Evolutionary conservation across 1,140 invertebrate species (phyloP), one percentile per base, ranked within the genome.

Genomic region (Phymastichus coffea): DNA sequence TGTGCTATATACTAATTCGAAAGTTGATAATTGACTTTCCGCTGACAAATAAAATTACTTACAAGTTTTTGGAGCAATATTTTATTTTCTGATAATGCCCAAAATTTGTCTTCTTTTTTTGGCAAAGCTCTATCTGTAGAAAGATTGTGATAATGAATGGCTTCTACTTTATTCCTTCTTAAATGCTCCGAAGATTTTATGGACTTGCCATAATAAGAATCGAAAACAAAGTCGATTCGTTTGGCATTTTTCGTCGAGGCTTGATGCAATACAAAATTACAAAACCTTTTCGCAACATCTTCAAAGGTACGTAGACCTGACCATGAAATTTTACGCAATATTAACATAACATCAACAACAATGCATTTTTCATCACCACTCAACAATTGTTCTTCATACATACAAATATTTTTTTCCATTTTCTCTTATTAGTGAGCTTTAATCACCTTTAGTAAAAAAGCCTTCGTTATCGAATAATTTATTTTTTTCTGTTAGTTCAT

Each of bases 161-260:
- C 23, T 17, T 38, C 37, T 15, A 2, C 8, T 40, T 53, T 38
- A 10, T 3, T 35, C 43, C 35, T 17, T 57, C 49, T 41, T 1
- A 54, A 4, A 23, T 44, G 38, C 37, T 63, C 48, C 10, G 28
- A 51, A 28, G 46, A 33, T 43, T 63, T 46, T n/a, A 40, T 12
- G 2, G 47, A 63, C 2, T 20, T 38, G 3, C 15, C 23, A 17
- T 38, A 46, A 33, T 63, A 63, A 2, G 46, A 33, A 17, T 63
- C 40, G 20, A 52, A 63, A 35, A 57, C 26, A 46, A 63, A 57
- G 40, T 63, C 61, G 20, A 63, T 57, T 20, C 54, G 4, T 8
- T 33, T 33, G 6, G 28, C n/a, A n/a, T n/a, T 33, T 12, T 33
- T 19, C 6, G 12, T 33, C 12, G 6, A 7, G 12, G 12, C 6